Evolutionary conservation across 2,888 invertebrate genomes (phyloP).

Genomic region (Dicyrtomina minuta): DNA sequence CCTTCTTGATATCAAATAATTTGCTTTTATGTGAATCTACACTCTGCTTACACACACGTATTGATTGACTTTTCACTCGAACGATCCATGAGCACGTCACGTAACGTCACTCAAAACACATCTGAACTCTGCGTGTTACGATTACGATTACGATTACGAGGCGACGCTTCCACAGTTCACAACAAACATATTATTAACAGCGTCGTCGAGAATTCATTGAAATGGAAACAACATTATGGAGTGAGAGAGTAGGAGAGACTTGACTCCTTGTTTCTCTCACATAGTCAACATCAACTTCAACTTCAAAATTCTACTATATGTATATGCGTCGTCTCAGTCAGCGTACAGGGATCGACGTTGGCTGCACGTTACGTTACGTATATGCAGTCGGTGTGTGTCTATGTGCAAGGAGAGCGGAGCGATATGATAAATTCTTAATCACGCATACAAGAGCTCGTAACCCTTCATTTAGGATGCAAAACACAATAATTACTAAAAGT

Average conservation of each 20-base stretch:
- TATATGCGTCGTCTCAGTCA: no score
- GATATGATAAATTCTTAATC: constrained; percentile 20
- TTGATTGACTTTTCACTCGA: constrained; percentile 53
- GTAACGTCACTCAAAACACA: constrained; percentile 47
- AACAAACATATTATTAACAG: not conserved
- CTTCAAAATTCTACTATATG: no score
- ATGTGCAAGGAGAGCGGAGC: not conserved
- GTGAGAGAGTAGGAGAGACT: not conserved
- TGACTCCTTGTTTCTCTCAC: no score
- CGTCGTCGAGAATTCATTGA: no score
- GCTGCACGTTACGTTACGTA: no score
- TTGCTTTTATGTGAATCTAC: not conserved
- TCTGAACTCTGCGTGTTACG: constrained; percentile 16
- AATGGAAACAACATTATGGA: not conserved
- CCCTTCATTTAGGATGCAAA: constrained; percentile 17
- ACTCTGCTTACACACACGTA: constrained; percentile 20
- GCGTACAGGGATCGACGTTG: no score
- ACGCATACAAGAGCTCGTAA: not conserved
- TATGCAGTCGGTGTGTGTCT: no score
- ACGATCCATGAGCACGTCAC: constrained; percentile 45
- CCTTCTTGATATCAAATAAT: constrained; percentile 1
- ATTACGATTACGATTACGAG: not conserved
- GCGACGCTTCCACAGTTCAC: constrained; percentile 4
- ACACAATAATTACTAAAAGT: constrained; percentile 14
- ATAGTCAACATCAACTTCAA: no score